Percentiles rank a stretch among this genome's conserved stretches.
phyloP scores from a whole-genome alignment of 2,888 invertebrate genomes.

The Tanytarsus gracilentus region DNA sequence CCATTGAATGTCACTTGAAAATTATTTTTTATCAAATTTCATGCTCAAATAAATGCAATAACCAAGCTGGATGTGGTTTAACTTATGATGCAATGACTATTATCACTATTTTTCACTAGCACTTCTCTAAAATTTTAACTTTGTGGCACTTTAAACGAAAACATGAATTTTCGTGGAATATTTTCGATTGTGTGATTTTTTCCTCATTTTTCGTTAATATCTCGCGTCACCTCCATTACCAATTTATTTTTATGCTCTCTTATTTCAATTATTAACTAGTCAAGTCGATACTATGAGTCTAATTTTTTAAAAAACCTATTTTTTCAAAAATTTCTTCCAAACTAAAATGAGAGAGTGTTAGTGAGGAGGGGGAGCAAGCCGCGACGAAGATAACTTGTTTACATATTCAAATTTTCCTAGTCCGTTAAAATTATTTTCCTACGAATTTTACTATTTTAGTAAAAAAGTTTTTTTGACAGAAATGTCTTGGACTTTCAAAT shows the following conservation, averaged over 20 bases:
- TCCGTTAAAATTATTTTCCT: background rate
- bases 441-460: background rate
- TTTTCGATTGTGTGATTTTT: background rate
- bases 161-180: slow-evolving; percentile 5
- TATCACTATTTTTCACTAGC: background rate
- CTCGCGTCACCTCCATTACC: background rate
- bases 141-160: background rate
- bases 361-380: background rate
- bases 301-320: background rate
- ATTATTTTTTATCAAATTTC: slow-evolving; percentile 2
- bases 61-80: background rate
- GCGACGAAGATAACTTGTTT: too few relatives aligned
- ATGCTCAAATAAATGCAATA: background rate
- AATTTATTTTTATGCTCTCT: background rate
- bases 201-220: background rate
- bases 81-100: background rate
- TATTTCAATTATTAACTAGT: background rate
- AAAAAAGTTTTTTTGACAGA: too few relatives aligned
- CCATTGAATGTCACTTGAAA: slow-evolving; percentile 3
- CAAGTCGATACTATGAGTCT: slow-evolving; percentile 7
- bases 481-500: too few relatives aligned
- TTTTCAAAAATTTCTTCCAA: background rate
- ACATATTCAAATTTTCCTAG: background rate
- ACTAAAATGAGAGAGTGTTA: background rate
- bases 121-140: background rate